Evolutionary conservation across 2,113 vertebrate species (phyloP).

Genomic region (Acanthisitta chloris): DNA sequence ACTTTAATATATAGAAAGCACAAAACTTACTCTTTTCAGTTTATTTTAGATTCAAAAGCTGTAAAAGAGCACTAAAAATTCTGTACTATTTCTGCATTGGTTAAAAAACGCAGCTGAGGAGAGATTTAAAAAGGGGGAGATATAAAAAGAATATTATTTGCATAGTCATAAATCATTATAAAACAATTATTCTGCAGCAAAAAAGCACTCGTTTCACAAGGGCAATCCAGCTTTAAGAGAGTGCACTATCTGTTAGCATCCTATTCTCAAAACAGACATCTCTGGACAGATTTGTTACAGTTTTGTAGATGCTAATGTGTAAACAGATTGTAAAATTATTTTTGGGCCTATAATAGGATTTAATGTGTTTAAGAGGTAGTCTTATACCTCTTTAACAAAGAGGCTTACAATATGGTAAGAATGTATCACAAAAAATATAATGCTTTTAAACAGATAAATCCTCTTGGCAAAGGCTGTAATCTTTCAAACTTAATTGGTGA

Average conservation of each 20-base stretch:
- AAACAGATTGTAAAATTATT: conserved; percentile 57
- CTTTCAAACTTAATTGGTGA: conserved; percentile 73
- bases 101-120: conserved; percentile 39
- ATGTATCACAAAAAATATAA: conserved; percentile 66
- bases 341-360: conserved; percentile 40
- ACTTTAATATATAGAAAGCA: conserved; percentile 4
- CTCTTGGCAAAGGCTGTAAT: conserved; percentile 69
- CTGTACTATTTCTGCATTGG: conserved; percentile 36
- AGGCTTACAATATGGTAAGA: conserved; percentile 61
- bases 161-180: conserved; percentile 64
- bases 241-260: conserved; percentile 31
- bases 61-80: conserved; percentile 25
- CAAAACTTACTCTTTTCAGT: background rate
- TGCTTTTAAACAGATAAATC: conserved; percentile 74
- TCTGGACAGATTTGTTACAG: conserved; percentile 41
- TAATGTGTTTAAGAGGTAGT: conserved; percentile 62
- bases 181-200: conserved; percentile 59
- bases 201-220: conserved; percentile 57
- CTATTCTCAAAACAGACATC: conserved; percentile 54
- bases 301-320: conserved; percentile 52
- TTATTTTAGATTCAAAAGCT: conserved; percentile 22
- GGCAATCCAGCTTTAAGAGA: conserved; percentile 48
- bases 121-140: conserved; percentile 52
- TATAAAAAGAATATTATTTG: conserved; percentile 65
- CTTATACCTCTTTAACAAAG: conserved; percentile 59